Conservation (phyloP, 2,888 invertebrate species). For the Drosophila robusta region DNA sequence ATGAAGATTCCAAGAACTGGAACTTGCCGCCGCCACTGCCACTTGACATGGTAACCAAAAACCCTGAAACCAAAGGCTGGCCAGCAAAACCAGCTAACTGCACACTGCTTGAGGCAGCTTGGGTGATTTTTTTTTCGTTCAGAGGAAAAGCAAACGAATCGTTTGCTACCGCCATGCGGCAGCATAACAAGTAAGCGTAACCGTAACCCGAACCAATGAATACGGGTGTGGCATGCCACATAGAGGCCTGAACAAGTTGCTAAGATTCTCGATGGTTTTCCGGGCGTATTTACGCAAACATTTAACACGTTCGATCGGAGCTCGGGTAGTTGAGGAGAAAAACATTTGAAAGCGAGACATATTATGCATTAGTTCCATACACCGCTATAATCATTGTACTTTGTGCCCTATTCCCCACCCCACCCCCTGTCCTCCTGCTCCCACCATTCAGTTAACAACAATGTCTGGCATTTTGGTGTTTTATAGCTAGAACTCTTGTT, state of each 20-base stretch:
- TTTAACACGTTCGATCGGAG: slow-evolving; percentile 72
- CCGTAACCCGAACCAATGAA: slow-evolving; percentile 31
- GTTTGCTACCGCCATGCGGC: slow-evolving; percentile 52
- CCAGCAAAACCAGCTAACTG: slow-evolving; percentile 47
- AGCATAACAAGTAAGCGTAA: slow-evolving; percentile 52
- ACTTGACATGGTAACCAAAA: slow-evolving; percentile 77
- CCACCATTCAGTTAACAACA: slow-evolving; percentile 8
- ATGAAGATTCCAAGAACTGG: slow-evolving; percentile 61
- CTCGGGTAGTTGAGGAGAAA: slow-evolving; percentile 56
- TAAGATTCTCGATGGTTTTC: slow-evolving; percentile 34
- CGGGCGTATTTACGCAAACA: slow-evolving; percentile 76
- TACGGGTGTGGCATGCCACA: slow-evolving; percentile 53
- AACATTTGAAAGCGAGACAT: slow-evolving; percentile 49
- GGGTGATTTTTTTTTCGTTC: slow-evolving; percentile 33
- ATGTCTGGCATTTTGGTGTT: slow-evolving; percentile 47
- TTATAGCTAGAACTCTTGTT: slow-evolving; percentile 66
- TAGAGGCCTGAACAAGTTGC: slow-evolving; percentile 12
- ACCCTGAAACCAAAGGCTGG: slow-evolving; percentile 58
- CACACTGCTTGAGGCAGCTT: slow-evolving; percentile 18
- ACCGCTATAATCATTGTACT: slow-evolving; percentile 43
- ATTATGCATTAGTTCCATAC: slow-evolving; percentile 69
- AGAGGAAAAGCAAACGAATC: slow-evolving; percentile 67
- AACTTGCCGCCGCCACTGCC: slow-evolving; percentile 55
- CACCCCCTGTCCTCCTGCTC: neutral
- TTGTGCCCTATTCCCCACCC: neutral